Conservation (phyloP, 2,888 invertebrate genomes). For the Watsonalla binaria region DNA sequence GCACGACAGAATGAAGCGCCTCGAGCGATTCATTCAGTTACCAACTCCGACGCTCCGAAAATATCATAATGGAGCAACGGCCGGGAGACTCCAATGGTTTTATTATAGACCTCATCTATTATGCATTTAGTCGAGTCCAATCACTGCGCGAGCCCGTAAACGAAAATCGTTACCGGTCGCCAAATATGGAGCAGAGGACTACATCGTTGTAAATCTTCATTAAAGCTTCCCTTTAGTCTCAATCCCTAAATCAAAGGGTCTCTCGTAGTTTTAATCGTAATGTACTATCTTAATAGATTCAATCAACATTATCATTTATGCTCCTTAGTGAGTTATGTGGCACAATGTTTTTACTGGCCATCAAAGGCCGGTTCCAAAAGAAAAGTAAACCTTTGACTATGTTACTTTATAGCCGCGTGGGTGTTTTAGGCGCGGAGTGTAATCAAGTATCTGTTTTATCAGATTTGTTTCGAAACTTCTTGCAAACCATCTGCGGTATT, state of each 20-base stretch:
- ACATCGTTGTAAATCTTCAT: slow-evolving; percentile 7
- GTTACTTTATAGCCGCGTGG: slow-evolving; percentile 37
- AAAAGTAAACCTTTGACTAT: slow-evolving; percentile 28
- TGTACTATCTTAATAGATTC: slow-evolving; percentile 8
- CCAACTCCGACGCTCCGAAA: slow-evolving; percentile 47
- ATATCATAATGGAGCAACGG: slow-evolving; percentile 59
- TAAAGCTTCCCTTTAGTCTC: neutral
- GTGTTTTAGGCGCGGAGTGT: slow-evolving; percentile 30
- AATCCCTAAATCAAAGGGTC: neutral
- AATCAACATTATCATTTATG: slow-evolving; percentile 17
- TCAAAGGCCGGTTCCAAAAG: slow-evolving; percentile 27
- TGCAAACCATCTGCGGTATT: slow-evolving; percentile 29
- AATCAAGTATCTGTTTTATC: slow-evolving; percentile 40
- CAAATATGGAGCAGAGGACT: slow-evolving; percentile 38
- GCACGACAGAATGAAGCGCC: slow-evolving; percentile 12
- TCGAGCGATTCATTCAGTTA: slow-evolving; percentile 37
- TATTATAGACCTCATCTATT: slow-evolving; percentile 71
- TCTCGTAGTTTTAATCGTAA: neutral
- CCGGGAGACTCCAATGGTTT: slow-evolving; percentile 54
- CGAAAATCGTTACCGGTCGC: slow-evolving; percentile 62
- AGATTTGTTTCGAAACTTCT: slow-evolving; percentile 39
- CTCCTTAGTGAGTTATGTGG: slow-evolving; percentile 22
- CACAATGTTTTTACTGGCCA: slow-evolving; percentile 31
- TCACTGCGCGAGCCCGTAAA: slow-evolving; percentile 47
- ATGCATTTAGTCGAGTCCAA: slow-evolving; percentile 61